Evolutionary conservation across 2,888 invertebrate genomes (phyloP), one percentile per base, ranked within the genome.

Genomic region (Auanema freiburgensis): DNA sequence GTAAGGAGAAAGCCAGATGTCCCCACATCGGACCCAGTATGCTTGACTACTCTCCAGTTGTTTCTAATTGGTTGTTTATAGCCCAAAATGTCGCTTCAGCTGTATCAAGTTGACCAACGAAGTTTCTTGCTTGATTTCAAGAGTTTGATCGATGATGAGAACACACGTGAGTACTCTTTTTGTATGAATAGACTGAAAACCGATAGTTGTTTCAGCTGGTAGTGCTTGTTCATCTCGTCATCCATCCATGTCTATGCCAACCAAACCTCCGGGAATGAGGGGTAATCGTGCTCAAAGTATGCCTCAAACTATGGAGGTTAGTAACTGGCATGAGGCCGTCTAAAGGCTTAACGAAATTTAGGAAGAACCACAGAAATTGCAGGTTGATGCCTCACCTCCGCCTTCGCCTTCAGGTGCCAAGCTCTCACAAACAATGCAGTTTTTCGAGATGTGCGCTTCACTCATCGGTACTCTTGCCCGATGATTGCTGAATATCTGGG

Each of bases 391-490:
- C 43, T 65, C 79, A 14, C 79, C 77, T 55, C 76, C 79, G 43
- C 79, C 79, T 24, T 75, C 78, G 24, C 76, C 79, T 10, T 70
- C 71, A 49, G 79, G 77, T 44, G 75, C 79, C 16, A 75, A 77
- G 55, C 95, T 97, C 84, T 83, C 83, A 11, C 94, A 95, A 85
- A 97, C 97, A 1, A 94, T 99, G 92, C 97, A 98, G 87, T 99
- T 99, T 87, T 99, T 99, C 84, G 98, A 99, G 87, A 98, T 98
- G 95, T 98, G 98, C 86, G 95, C 98, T 21, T 92, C 93, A 2
- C 88, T 99, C 52, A 99, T 99, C 79, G 95, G 96, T 68, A 96
- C 98, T 79, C 88, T 99, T 69, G 98, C 98, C 40, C 91, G 95
- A 86, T 95, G 57, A 65, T 33, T 8, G 33, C 33, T 5, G 3